Conservation (phyloP, 2,797 vertebrate genomes). For the Coregonus ussuriensis region DNA sequence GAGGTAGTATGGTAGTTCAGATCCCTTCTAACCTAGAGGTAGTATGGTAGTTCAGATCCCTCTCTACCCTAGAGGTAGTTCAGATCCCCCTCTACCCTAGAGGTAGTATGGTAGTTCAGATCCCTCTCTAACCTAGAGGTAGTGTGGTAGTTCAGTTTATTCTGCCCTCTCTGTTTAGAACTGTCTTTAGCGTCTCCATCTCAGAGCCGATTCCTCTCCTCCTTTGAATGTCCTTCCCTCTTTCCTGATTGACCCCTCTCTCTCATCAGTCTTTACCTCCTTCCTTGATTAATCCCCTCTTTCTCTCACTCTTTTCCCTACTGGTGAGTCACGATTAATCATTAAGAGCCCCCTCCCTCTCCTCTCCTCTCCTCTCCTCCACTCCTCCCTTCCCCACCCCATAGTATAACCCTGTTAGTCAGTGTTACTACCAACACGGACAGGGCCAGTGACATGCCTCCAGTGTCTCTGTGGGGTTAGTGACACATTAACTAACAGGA, state of each 20-base stretch:
- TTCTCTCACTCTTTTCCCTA: slow-evolving; percentile 7
- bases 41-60: too few relatives aligned
- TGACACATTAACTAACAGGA: slow-evolving; percentile 68
- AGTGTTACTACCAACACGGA: slow-evolving; percentile 39
- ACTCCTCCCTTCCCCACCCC: background rate
- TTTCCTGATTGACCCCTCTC: background rate
- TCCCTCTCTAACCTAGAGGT: too few relatives aligned
- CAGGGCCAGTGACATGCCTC: slow-evolving; percentile 10
- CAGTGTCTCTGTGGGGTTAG: slow-evolving; percentile 48
- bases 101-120: too few relatives aligned
- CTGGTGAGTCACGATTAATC: slow-evolving; percentile 40
- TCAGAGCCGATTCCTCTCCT: background rate
- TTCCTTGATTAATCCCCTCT: background rate
- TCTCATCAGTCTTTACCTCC: background rate
- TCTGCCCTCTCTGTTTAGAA: too few relatives aligned
- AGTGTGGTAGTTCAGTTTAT: too few relatives aligned
- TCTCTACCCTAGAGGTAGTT: too few relatives aligned
- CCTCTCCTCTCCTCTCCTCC: background rate
- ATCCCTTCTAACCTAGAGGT: too few relatives aligned
- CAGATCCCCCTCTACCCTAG: too few relatives aligned
- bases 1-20: too few relatives aligned
- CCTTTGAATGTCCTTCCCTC: slow-evolving; percentile 9
- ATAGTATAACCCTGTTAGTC: slow-evolving; percentile 42
- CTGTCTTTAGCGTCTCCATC: background rate
- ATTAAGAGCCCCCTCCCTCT: slow-evolving; percentile 6